Evolutionary conservation across 2,888 invertebrate genomes (phyloP).

Genomic region (Eubasilissa splendida): DNA sequence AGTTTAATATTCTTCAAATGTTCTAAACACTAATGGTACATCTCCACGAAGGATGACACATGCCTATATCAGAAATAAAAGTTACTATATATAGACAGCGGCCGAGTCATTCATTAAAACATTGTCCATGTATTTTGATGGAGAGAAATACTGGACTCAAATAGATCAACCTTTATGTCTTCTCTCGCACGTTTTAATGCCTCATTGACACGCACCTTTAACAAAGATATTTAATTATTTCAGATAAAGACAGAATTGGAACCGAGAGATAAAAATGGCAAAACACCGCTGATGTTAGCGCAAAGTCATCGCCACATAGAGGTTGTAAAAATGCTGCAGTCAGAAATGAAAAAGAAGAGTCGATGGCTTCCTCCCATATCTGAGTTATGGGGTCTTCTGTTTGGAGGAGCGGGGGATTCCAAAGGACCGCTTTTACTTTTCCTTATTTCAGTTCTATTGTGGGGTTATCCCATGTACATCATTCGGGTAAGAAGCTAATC

Average conservation of each 20-base stretch:
- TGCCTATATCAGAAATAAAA: too few species aligned
- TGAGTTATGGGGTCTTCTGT: slow-evolving; percentile 90
- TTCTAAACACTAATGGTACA: too few species aligned
- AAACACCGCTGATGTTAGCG: slow-evolving; percentile 92
- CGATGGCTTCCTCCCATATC: slow-evolving; percentile 91
- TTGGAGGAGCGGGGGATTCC: slow-evolving; percentile 92
- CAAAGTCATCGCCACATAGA: slow-evolving; percentile 90
- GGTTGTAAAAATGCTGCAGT: slow-evolving; percentile 85
- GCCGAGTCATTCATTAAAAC: too few species aligned
- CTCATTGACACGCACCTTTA: too few species aligned
- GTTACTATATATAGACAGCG: too few species aligned
- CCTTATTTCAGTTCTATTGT: slow-evolving; percentile 86
- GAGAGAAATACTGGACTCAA: too few species aligned
- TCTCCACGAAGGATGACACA: too few species aligned
- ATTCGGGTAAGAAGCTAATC: slow-evolving; percentile 75
- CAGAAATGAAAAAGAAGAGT: slow-evolving; percentile 85
- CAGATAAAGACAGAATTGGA: slow-evolving; percentile 90
- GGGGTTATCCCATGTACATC: slow-evolving; percentile 96
- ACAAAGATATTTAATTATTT: not conserved
- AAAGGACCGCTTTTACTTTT: slow-evolving; percentile 91
- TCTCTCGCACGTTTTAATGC: too few species aligned
- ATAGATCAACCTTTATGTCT: too few species aligned
- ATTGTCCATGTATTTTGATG: too few species aligned
- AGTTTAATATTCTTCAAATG: too few species aligned
- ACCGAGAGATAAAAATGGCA: slow-evolving; percentile 91